Evolutionary conservation across 2,888 invertebrate species (phyloP).

Genomic region (Mythimna loreyi): DNA sequence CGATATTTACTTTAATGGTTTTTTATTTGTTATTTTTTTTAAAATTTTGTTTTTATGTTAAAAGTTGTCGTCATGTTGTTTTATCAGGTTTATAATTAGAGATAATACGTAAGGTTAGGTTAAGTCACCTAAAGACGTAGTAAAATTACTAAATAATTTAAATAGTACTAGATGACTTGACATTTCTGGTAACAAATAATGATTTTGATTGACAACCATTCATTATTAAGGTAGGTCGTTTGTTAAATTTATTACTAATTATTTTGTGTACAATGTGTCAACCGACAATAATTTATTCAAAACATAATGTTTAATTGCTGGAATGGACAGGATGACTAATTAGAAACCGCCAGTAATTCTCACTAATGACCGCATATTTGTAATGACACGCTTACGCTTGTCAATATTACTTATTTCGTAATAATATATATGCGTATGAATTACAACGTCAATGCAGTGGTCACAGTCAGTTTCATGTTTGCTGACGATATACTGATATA

Average conservation of each 20-base stretch:
- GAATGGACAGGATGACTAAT: slow-evolving; percentile 63
- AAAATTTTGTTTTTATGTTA: neutral
- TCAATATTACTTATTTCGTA: slow-evolving; percentile 47
- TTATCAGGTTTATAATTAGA: neutral
- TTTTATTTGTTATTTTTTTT: neutral
- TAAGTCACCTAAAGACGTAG: neutral
- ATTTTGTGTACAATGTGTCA: slow-evolving; percentile 42
- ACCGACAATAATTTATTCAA: slow-evolving; percentile 44
- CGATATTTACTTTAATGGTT: neutral
- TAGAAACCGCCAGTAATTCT: slow-evolving; percentile 53
- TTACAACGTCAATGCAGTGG: slow-evolving; percentile 8
- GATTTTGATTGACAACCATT: neutral
- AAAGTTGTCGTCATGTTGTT: neutral
- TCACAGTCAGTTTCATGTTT: slow-evolving; percentile 22
- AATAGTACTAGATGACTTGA: neutral
- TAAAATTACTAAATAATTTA: neutral
- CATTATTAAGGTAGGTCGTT: neutral
- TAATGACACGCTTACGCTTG: slow-evolving; percentile 12
- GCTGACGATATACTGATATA: slow-evolving; percentile 6
- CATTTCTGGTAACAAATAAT: neutral
- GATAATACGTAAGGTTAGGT: neutral
- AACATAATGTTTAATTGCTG: slow-evolving; percentile 48
- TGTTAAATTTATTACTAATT: slow-evolving; percentile 23
- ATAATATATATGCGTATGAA: slow-evolving; percentile 4
- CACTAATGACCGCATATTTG: slow-evolving; percentile 43